phyloP scores from a whole-genome alignment of 2,888 invertebrate genomes.

The Dasysyrphus albostriatus region DNA sequence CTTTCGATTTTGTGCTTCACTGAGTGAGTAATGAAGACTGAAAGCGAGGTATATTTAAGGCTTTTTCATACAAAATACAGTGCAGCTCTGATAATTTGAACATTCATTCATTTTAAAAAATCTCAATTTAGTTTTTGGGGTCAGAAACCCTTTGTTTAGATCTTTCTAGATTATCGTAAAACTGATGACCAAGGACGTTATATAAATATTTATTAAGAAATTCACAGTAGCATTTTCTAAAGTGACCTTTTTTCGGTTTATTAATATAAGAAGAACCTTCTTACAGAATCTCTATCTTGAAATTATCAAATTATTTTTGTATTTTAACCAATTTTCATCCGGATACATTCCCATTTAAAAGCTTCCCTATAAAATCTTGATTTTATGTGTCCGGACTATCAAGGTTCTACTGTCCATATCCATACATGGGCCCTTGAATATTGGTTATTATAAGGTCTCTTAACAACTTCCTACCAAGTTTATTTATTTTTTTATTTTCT shows the following conservation, averaged over 20 bases:
- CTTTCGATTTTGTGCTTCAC: constrained; percentile 72
- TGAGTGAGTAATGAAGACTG: constrained; percentile 71
- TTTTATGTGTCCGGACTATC: not conserved
- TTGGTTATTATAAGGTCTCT: constrained; percentile 43
- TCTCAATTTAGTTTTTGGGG: not conserved
- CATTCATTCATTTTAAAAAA: not conserved
- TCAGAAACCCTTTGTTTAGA: not conserved
- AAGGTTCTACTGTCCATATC: constrained; percentile 35
- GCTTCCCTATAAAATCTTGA: not conserved
- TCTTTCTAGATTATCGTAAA: no score
- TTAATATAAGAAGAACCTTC: no score
- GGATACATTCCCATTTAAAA: not conserved
- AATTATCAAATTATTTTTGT: not conserved
- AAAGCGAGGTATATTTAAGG: not conserved
- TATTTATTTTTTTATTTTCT: constrained; percentile 21
- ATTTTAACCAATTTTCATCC: not conserved
- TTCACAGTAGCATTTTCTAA: no score
- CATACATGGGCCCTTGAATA: constrained; percentile 46
- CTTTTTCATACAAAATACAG: not conserved
- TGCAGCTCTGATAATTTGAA: not conserved
- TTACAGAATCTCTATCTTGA: no score
- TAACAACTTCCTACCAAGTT: constrained; percentile 31
- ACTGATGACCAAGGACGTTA: no score
- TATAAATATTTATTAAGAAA: no score
- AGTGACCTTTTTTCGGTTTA: no score